Evolutionary conservation across 2,113 vertebrate species (phyloP).

Genomic region (Centropristis striata): DNA sequence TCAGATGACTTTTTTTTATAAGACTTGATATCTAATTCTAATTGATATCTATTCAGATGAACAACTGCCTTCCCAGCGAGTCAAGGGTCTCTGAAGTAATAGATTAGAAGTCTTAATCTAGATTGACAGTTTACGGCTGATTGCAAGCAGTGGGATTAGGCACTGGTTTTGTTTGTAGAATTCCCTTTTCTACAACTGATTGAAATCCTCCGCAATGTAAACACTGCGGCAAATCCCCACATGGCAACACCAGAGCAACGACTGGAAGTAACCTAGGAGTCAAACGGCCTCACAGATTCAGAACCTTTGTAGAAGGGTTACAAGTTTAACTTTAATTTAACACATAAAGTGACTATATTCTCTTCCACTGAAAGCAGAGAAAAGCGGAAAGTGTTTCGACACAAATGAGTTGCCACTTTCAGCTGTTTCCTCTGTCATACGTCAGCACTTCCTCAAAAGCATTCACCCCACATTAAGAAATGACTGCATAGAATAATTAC

Average conservation of each 20-base stretch:
- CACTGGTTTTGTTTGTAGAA: constrained; percentile 60
- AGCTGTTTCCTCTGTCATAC: constrained; percentile 62
- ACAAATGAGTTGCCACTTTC: constrained; percentile 61
- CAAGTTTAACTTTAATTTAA: too few relatives aligned
- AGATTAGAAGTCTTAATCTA: constrained; percentile 77
- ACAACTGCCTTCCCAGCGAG: constrained; percentile 28
- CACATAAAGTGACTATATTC: not conserved
- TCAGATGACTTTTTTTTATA: not conserved
- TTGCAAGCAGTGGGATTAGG: constrained; percentile 76
- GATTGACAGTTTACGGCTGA: constrained; percentile 67
- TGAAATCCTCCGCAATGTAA: constrained; percentile 45
- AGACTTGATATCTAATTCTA: not conserved
- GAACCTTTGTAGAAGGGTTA: not conserved
- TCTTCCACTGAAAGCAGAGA: not conserved
- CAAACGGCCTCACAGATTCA: not conserved
- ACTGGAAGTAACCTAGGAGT: not conserved
- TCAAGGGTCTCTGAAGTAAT: constrained; percentile 47
- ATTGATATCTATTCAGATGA: constrained; percentile 52
- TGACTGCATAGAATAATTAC: constrained; percentile 25
- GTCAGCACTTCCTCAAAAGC: constrained; percentile 77
- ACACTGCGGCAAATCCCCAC: constrained; percentile 50
- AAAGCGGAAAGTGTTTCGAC: constrained; percentile 61
- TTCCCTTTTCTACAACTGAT: constrained; percentile 60
- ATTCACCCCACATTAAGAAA: constrained; percentile 67
- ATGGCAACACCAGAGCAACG: constrained; percentile 1